Conservation (phyloP, 2,888 invertebrate species). For the Drosophila melanosoma region DNA sequence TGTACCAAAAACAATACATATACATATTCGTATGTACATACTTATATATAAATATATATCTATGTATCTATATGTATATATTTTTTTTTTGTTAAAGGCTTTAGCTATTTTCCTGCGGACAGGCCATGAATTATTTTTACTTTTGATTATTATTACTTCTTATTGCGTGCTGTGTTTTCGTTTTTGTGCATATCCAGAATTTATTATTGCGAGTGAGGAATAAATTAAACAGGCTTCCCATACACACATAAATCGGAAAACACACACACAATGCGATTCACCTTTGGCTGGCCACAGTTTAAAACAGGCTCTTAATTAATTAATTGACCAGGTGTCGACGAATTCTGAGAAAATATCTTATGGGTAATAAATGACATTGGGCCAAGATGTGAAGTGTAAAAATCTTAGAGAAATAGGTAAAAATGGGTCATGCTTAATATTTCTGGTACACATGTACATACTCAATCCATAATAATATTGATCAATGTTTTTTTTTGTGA, state of each 20-base stretch:
- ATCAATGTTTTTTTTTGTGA: neutral
- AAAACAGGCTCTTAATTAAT: conserved; percentile 50
- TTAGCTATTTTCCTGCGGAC: conserved; percentile 56
- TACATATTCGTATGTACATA: neutral
- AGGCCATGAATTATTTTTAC: conserved; percentile 78
- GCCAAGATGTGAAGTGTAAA: neutral
- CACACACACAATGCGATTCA: conserved; percentile 33
- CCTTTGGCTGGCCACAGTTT: conserved; percentile 11
- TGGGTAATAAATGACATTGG: conserved; percentile 26
- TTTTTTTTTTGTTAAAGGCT: conserved; percentile 32
- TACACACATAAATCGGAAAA: conserved; percentile 31
- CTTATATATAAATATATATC: conserved; percentile 1
- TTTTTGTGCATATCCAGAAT: conserved; percentile 47
- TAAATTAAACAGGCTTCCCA: conserved; percentile 68
- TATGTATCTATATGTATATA: conserved; percentile 14
- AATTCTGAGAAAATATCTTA: conserved; percentile 1
- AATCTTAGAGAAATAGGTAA: neutral
- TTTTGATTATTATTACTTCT: conserved; percentile 78
- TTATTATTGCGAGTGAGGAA: conserved; percentile 73
- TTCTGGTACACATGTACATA: neutral
- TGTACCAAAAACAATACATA: conserved; percentile 13
- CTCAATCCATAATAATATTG: neutral
- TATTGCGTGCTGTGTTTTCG: conserved; percentile 60
- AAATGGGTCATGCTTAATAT: neutral
- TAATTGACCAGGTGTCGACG: conserved; percentile 51